These are phyloP conservation scores for Corythoichthys intestinalis DNA, from an alignment of 2,113 vertebrate genomes.

Conservation along the genomic window DNA sequence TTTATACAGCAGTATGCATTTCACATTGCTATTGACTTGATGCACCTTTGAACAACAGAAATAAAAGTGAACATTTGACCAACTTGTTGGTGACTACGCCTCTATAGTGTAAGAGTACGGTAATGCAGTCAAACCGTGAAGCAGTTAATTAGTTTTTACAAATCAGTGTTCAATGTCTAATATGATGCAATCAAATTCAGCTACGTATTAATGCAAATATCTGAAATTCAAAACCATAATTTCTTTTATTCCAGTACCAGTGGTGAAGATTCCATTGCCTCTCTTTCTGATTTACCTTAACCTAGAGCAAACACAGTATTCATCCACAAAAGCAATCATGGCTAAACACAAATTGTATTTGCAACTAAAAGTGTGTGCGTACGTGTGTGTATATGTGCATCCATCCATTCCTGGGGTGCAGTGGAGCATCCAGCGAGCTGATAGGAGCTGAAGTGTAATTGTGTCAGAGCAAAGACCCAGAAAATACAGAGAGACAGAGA, in stretches of 20 bases:
- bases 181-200: background rate
- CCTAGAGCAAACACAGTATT: background rate
- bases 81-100: background rate
- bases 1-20: background rate
- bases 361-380: background rate
- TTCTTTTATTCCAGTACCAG: background rate
- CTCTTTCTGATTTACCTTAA: conserved; percentile 5
- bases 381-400: conserved; percentile 14
- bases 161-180: background rate
- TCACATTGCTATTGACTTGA: background rate
- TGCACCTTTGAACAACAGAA: background rate
- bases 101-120: background rate
- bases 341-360: background rate
- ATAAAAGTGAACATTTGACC: background rate
- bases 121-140: background rate
- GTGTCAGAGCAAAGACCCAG: conserved; percentile 63
- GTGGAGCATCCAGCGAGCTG: conserved; percentile 55
- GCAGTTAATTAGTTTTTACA: background rate
- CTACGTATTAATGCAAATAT: background rate
- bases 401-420: conserved; percentile 55
- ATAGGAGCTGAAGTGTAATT: conserved; percentile 63
- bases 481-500: conserved; percentile 52
- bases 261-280: background rate
- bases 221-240: background rate
- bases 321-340: background rate